Base-by-base conservation (phyloP, 2,888 invertebrate genomes). In the Hyppa rectilinea region DNA sequence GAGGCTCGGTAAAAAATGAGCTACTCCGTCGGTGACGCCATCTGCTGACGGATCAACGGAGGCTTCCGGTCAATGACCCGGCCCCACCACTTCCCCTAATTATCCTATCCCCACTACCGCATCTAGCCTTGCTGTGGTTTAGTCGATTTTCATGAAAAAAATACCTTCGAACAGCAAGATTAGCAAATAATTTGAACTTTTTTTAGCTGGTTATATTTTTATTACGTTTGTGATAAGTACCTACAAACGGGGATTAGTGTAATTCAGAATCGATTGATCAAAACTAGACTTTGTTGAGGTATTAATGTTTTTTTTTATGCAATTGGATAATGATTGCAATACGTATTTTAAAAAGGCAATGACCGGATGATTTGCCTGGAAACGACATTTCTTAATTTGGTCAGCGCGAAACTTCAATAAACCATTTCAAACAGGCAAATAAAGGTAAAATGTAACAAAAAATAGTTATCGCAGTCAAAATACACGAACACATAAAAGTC, bases 51-150 rank as follows among this genome's bases (percentile, higher is more conserved):
- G 86, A 85, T 85, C 78, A 81, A 76, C 82, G 85, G 87, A 90
- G 91, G 87, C 89, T 90, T 86, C 87, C 88, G 87, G 90, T 87
- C 89, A 91, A 90, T 89, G 90, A 91, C 86, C 89, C 88, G 86
- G 88, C 88, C 91, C 87, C 87, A 85, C 86, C 85, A 88, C 88
- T 88, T 87, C 89, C 88, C 87, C 91, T 93, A 92, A 94, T 93
- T 92, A 92, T 89, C 88, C 91, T 89, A 88, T 88, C 87, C 87
- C 85, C 83, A 84, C 87, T 82, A 78, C 82, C 78, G 75, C 79
- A 81, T 85, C 84, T 82, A 84, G 86, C 77, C 66, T 76, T 82
- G 75, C 84, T 90, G 92, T 87, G 90, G 92, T 92, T 90, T 83
- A 83, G 85, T 72, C 70, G 81, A 87, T 87, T 89, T 89, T 85